Percentiles rank a stretch among this genome's conserved stretches.
These are phyloP conservation scores for Sciurus vulgaris DNA, from an alignment of 2,797 vertebrate genomes.

Conservation along the genomic window DNA sequence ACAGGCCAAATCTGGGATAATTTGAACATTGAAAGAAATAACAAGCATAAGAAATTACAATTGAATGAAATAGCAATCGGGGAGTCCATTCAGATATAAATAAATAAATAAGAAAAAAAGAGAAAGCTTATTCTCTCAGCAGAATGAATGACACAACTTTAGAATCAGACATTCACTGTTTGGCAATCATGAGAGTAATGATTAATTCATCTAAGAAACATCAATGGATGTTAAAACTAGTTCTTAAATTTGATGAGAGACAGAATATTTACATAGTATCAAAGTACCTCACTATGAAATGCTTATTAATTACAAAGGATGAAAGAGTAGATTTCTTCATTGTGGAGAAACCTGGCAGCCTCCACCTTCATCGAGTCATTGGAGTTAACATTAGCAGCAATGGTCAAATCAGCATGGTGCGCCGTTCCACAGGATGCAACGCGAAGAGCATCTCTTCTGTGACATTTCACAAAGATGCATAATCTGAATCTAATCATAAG, in stretches of 20 bases:
- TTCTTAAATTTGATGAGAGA: neutral
- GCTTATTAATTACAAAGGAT: neutral
- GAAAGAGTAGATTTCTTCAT: neutral
- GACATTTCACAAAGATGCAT: neutral
- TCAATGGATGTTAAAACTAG: neutral
- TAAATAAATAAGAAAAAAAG: neutral
- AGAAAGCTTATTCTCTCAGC: neutral
- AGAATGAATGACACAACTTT: neutral
- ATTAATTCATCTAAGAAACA: constrained; percentile 7
- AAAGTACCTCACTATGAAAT: neutral
- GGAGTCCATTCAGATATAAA: neutral
- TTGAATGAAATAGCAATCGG: neutral
- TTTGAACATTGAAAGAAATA: neutral
- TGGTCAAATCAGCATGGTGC: neutral
- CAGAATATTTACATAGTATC: neutral
- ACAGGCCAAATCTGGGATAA: neutral
- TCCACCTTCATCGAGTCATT: neutral
- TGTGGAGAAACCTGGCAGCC: neutral
- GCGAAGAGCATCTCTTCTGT: neutral
- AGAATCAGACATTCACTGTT: constrained; percentile 25
- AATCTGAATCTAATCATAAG: constrained; percentile 19
- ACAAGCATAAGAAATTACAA: neutral
- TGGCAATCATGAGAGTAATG: neutral
- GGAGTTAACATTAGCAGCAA: neutral
- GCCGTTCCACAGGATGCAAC: neutral